Percentiles rank a stretch among this genome's conserved stretches.
These are phyloP conservation scores for Rhopalosiphum maidis DNA, from an alignment of 1,140 invertebrate genomes.

Conservation along the genomic window DNA sequence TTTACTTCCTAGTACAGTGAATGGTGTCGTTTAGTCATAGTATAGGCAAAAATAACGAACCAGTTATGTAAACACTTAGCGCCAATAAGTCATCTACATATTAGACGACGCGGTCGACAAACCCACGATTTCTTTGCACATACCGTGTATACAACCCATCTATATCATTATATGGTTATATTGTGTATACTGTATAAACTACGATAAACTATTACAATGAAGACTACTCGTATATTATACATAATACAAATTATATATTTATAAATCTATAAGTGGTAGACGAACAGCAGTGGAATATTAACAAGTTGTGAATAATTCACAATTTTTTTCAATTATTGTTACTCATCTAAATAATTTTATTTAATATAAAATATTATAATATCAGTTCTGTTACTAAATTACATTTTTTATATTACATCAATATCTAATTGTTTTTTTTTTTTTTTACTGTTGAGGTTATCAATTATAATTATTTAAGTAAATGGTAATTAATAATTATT, in stretches of 20 bases:
- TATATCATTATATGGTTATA: not conserved
- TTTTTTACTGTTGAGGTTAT: not conserved
- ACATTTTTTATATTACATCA: not conserved
- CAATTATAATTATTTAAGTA: no score
- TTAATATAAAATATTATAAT: not conserved
- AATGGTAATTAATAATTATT: no score
- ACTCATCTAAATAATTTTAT: not conserved
- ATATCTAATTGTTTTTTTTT: no score
- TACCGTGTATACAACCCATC: not conserved
- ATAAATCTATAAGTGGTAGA: not conserved
- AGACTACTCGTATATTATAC: not conserved
- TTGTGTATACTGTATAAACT: no score
- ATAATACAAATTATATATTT: not conserved
- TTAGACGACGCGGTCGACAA: not conserved
- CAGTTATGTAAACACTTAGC: not conserved
- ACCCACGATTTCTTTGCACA: no score
- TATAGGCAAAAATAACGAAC: not conserved
- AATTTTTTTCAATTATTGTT: not conserved
- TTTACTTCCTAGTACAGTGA: not conserved
- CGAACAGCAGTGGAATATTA: not conserved
- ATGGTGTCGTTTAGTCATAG: not conserved
- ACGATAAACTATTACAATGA: not conserved
- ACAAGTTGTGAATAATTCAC: not conserved
- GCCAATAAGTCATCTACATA: not conserved
- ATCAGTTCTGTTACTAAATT: not conserved